These are phyloP conservation scores for Cecropterus lyciades DNA, from an alignment of 1,140 invertebrate genomes.

Conservation along the genomic window DNA sequence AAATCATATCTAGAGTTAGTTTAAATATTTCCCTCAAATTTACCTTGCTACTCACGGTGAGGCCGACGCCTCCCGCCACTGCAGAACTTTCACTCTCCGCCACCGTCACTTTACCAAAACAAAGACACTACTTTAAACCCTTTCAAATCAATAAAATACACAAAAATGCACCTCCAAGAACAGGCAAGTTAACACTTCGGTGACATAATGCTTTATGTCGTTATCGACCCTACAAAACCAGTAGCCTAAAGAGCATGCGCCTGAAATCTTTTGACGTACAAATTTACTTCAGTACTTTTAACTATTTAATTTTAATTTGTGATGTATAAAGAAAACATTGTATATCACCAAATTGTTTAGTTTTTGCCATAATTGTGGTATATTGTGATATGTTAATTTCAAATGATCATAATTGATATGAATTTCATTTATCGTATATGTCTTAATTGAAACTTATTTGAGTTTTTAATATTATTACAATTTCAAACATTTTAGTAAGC, in stretches of 20 bases:
- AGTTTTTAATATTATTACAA: no score
- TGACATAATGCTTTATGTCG: constrained; percentile 10
- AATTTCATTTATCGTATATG: no score
- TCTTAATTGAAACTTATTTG: no score
- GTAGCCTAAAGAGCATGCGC: constrained; percentile 14
- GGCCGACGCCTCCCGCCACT: constrained; percentile 76
- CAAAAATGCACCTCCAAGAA: neutral
- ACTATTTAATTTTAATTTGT: neutral
- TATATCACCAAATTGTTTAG: no score
- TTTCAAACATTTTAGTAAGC: no score
- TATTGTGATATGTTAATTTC: no score
- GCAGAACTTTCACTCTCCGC: constrained; percentile 68
- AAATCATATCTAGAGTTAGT: no score
- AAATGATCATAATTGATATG: no score
- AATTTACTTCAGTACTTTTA: neutral
- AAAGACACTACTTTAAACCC: constrained; percentile 1
- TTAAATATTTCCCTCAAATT: constrained; percentile 1
- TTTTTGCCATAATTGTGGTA: no score
- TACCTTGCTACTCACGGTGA: constrained; percentile 81
- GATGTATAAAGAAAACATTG: no score
- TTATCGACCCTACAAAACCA: constrained; percentile 7
- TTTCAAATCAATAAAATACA: neutral
- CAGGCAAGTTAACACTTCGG: constrained; percentile 4
- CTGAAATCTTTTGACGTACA: neutral
- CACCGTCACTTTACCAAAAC: constrained; percentile 62